A percentile compares a stretch with the other conserved stretches of the same genome.
These are phyloP conservation scores for Notolabrus celidotus DNA, from an alignment of 2,797 vertebrate species.

Conservation along the genomic window DNA sequence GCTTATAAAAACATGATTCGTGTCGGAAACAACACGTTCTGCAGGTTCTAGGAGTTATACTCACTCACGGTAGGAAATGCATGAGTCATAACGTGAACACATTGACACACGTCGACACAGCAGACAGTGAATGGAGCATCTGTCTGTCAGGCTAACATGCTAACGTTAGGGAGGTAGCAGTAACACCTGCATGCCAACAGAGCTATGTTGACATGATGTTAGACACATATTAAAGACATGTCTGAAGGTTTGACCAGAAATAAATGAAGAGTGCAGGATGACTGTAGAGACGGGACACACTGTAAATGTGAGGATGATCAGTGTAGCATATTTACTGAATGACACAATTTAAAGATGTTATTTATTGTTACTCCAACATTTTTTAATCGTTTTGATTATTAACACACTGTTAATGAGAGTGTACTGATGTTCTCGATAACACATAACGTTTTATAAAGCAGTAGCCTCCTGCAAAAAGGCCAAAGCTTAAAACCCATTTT, in stretches of 20 bases:
- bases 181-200: background rate
- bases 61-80: conserved; percentile 25
- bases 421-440: too few species aligned
- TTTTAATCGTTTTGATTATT: too few species aligned
- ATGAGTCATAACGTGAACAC: rapidly evolving
- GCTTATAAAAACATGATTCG: background rate
- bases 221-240: rapidly evolving
- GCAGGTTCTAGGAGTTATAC: background rate
- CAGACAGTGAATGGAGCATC: background rate
- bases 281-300: background rate
- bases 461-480: too few species aligned
- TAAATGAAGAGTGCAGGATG: background rate
- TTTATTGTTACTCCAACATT: too few species aligned
- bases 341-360: too few species aligned
- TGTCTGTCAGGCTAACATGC: conserved; percentile 33
- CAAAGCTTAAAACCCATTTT: too few species aligned
- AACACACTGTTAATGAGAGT: too few species aligned
- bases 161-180: conserved; percentile 24
- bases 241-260: background rate
- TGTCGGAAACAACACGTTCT: conserved; percentile 6
- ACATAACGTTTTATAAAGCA: too few species aligned
- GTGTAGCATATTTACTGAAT: background rate
- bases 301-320: background rate
- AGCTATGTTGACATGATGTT: background rate
- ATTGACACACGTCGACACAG: background rate